These are phyloP conservation scores for Myxocyprinus asiaticus DNA, from an alignment of 2,113 vertebrate genomes.

Conservation along the genomic window DNA sequence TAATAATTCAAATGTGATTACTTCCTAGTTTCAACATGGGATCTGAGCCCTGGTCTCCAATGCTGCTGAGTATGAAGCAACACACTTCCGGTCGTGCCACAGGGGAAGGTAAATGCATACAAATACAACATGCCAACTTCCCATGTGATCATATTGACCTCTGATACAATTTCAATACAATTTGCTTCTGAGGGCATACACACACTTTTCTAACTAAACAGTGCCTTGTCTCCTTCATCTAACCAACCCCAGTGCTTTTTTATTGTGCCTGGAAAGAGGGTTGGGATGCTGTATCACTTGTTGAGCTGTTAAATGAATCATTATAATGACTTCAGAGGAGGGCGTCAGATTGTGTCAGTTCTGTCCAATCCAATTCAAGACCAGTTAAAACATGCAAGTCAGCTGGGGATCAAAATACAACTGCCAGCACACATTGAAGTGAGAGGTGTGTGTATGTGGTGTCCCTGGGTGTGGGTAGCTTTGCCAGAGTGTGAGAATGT, in stretches of 20 bases:
- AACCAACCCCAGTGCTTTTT: background rate
- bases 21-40: too few relatives aligned
- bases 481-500: conserved; percentile 25
- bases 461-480: conserved; percentile 29
- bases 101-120: too few relatives aligned
- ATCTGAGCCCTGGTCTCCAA: too few relatives aligned
- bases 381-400: background rate
- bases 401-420: conserved; percentile 36
- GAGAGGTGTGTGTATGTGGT: conserved; percentile 1
- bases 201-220: background rate
- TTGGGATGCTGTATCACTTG: conserved; percentile 18
- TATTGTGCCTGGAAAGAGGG: conserved; percentile 10
- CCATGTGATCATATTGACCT: too few relatives aligned
- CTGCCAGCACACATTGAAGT: conserved; percentile 20
- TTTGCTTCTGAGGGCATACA: background rate
- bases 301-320: conserved; percentile 41
- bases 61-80: too few relatives aligned
- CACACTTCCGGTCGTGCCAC: too few relatives aligned
- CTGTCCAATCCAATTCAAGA: conserved; percentile 41
- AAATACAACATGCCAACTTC: too few relatives aligned
- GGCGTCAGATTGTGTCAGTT: conserved; percentile 39
- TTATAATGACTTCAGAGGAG: conserved; percentile 45
- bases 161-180: too few relatives aligned
- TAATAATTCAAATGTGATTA: too few relatives aligned
- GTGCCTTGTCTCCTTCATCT: background rate